Conservation (phyloP, 2,888 invertebrate genomes). For the Eustalomyia histrio region DNA sequence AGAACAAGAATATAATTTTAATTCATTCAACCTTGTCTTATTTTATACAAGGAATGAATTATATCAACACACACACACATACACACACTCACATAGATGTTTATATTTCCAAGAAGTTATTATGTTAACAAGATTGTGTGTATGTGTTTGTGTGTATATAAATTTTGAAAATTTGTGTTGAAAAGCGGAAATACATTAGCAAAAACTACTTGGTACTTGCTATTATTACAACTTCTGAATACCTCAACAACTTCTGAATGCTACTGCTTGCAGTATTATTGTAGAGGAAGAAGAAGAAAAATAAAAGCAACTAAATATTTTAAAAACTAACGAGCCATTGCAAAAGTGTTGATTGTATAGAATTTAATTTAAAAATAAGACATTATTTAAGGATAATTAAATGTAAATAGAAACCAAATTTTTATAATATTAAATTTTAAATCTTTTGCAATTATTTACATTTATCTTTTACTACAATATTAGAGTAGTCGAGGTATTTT, state of each 20-base stretch:
- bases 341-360: conserved; percentile 54
- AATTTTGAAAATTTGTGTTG: conserved; percentile 52
- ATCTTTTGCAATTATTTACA: conserved; percentile 3
- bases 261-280: neutral
- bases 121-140: conserved; percentile 47
- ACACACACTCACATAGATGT: neutral
- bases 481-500: too few species aligned
- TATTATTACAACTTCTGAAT: neutral
- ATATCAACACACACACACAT: neutral
- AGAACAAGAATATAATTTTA: conserved; percentile 49
- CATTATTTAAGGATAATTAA: conserved; percentile 47
- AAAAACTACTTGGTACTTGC: conserved; percentile 46
- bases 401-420: conserved; percentile 40
- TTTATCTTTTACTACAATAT: neutral
- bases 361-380: conserved; percentile 14
- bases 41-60: conserved; percentile 29
- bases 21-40: conserved; percentile 64
- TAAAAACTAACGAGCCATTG: conserved; percentile 54
- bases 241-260: neutral
- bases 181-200: conserved; percentile 62
- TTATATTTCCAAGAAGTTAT: conserved; percentile 39
- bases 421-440: neutral
- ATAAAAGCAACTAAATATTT: neutral
- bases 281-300: neutral
- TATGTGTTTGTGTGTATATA: conserved; percentile 6